Conservation (phyloP, 2,888 invertebrate species). For the Lochmaea capreae region DNA sequence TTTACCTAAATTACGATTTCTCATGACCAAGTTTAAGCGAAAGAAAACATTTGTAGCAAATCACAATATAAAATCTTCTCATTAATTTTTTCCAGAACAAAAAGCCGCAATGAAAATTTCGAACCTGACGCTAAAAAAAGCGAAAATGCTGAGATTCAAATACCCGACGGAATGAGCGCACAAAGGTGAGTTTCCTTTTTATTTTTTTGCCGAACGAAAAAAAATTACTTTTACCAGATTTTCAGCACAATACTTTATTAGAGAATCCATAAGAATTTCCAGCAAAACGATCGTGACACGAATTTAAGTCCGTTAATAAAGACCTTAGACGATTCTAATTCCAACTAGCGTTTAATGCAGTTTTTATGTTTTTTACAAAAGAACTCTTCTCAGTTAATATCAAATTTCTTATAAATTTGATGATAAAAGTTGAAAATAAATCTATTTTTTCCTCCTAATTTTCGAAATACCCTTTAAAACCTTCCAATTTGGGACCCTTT, state of each 20-base stretch:
- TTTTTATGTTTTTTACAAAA: no score
- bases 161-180: slow-evolving; percentile 45
- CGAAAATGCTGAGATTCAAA: slow-evolving; percentile 25
- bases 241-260: background rate
- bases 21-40: no score
- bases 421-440: no score
- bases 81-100: slow-evolving; percentile 1
- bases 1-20: no score
- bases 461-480: no score
- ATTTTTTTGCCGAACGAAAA: background rate
- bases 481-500: no score
- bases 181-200: slow-evolving; percentile 37
- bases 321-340: no score
- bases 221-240: background rate
- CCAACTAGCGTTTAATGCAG: no score
- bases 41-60: background rate
- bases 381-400: no score
- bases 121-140: slow-evolving; percentile 23
- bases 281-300: background rate
- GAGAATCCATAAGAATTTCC: no score
- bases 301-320: background rate
- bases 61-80: background rate
- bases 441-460: no score
- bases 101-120: slow-evolving; percentile 21
- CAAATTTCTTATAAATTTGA: no score